Evolutionary conservation across 2,888 invertebrate species (phyloP), one percentile per base, ranked within the genome.

Genomic region (Ditula angustiorana): DNA sequence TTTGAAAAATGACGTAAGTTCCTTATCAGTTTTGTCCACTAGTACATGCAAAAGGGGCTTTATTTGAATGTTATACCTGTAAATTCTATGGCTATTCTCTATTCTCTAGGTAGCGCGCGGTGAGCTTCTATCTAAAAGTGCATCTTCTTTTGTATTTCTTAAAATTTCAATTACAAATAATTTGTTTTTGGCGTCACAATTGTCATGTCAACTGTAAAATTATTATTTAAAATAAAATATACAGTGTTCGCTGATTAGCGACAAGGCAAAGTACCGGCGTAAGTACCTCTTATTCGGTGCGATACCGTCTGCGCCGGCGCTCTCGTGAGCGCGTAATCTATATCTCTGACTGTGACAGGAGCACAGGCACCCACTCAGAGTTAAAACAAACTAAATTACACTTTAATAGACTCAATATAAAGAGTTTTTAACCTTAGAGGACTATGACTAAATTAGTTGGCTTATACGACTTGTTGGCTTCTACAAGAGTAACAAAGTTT

Each of bases 291-390:
- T 26, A 26, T 26, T 41, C 41, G 55, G 41, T 56, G 55, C 55
- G 55, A 56, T 56, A 56, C 55, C 37, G 35, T 3, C 30, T 26
- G 26, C 5, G 3, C 44, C 4, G 55, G 79, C 80, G 77, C 77
- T 28, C 50, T 50, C 72, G 64, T 49, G 71, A 24, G 67, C 75
- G 74, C 80, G 76, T 77, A 80, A 80, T 80, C 81, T 77, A 78
- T 77, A 76, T 74, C 74, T 26, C 26, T 13, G 70, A 66, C 72
- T 67, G 75, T 76, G 81, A 81, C 83, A 82, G 81, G 77, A 78
- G 80, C 80, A 74, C 67, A 75, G 71, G 75, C 71, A 68, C 33
- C 68, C 53, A 37, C 67, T 61, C 53, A 24, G 79, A 78, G 72
- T 74, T 68, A 69, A 67, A 61, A 8, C 70, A 26, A 80, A 72